These are phyloP conservation scores for Shinisaurus crocodilurus DNA, from an alignment of 2,113 vertebrate species.

Conservation along the genomic window DNA sequence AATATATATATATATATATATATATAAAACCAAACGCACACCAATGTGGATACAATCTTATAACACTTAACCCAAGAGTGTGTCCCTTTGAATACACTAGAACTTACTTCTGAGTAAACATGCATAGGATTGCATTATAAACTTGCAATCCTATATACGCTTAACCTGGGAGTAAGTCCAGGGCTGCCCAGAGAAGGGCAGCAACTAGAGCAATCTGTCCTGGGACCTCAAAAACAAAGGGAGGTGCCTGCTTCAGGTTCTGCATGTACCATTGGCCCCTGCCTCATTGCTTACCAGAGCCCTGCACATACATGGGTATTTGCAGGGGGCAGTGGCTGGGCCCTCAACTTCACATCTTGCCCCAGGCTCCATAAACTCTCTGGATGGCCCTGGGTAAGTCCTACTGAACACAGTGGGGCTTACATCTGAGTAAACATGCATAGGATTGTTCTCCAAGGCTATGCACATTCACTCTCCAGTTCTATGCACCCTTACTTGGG, in stretches of 20 bases:
- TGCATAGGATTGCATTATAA: background rate
- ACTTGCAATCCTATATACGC: background rate
- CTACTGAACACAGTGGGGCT: background rate
- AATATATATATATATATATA: no score
- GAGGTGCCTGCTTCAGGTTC: background rate
- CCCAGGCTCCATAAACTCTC: background rate
- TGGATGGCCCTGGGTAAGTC: background rate
- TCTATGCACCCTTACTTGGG: background rate
- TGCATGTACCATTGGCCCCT: background rate
- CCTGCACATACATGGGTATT: background rate
- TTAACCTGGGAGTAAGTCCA: background rate
- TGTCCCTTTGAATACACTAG: no score
- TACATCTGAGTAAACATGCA: background rate
- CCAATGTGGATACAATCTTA: no score
- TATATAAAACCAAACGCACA: no score
- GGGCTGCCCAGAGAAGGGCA: background rate
- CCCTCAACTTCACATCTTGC: background rate
- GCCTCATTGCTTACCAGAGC: background rate
- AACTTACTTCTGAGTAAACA: background rate
- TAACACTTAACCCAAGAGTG: no score
- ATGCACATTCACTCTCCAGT: background rate
- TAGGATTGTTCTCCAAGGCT: background rate
- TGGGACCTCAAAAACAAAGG: no score
- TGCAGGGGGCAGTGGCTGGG: background rate
- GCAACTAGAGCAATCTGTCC: no score